Base-by-base conservation (phyloP, 2,888 invertebrate species). In the Cephus sareptanus region DNA sequence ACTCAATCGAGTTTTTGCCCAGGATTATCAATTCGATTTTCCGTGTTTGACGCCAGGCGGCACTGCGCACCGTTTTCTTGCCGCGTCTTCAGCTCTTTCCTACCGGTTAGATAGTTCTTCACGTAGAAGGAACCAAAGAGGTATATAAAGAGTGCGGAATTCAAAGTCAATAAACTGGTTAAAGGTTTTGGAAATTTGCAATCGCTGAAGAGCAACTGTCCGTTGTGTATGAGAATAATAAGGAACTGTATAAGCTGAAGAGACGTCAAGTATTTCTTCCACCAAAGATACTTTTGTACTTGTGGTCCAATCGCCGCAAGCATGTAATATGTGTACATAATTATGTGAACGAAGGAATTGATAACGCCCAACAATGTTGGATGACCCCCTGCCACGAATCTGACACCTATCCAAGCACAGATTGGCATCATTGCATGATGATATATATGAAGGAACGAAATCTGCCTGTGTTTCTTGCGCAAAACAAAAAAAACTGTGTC, bases 271-370 rank as follows among this genome's bases (percentile, higher is more conserved):
- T 98, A 96, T 87, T 94, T 96, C 91, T 98, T 98, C 98, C 98
- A 98, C 98, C 98, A 98, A 33, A 98, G 92, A 89, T 96, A 97
- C 89, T 97, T 97, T 90, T 97, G 96, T 90, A 97, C 95, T 84
- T 95, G 93, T 0, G 98, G 98, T 9, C 98, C 98, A 80, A 98
- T 93, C 0, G 97, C 97, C 0, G 98, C 94, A 82, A 98, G 93
- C 87, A 98, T 93, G 91, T 98, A 98, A 92, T 98, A 98, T 0
- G 94, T 93, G 92, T 98, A 98, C 98, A 98, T 98, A 80, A 98
- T 93, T 77, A 98, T 94, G 92, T 98, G 98, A 79, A 98, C 96
- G 89, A 97, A 95, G 0, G 97, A 95, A 92, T 98, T 98, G 85
- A 98, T 94, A 81, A 97, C 93, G 0, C 97, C 97, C 34, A 98